A percentile compares a stretch with the other conserved stretches of the same genome.
Evolutionary conservation across 2,113 vertebrate genomes (phyloP).

Genomic region (Ceratotherium simum): DNA sequence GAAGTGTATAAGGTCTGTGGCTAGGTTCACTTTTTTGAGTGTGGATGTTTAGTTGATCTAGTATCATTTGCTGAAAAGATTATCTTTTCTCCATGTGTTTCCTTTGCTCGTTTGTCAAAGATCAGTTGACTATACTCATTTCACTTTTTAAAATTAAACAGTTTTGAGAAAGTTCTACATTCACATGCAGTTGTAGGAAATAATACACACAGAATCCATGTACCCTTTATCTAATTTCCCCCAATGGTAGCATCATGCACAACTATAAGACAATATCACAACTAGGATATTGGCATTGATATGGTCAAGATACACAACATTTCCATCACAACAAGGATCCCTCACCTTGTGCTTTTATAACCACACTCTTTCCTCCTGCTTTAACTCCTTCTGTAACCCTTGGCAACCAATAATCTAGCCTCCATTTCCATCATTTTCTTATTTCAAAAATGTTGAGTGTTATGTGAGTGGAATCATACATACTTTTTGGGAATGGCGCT

Average conservation of each 20-base stretch:
- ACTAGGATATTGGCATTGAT: not conserved
- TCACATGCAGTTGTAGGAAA: not conserved
- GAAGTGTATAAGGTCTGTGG: not conserved
- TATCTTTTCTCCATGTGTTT: not conserved
- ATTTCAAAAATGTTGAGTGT: not conserved
- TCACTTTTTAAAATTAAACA: not conserved
- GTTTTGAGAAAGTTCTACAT: not conserved
- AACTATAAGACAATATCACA: not conserved
- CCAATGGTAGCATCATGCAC: not conserved
- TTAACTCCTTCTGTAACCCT: not conserved
- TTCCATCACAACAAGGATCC: not conserved
- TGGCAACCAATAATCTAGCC: not conserved
- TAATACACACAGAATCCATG: not conserved
- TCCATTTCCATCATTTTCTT: not conserved
- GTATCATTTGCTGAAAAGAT: not conserved
- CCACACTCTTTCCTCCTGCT: not conserved
- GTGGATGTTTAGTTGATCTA: not conserved
- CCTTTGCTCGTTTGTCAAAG: not conserved
- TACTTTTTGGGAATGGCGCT: not conserved
- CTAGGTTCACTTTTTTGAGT: not conserved
- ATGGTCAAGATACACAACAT: not conserved
- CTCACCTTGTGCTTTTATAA: not conserved
- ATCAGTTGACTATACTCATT: not conserved
- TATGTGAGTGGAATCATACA: not conserved
- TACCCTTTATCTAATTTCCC: not conserved